Base-by-base conservation (phyloP, 92 coral and sea anemone species). In the Porites cylindrica region DNA sequence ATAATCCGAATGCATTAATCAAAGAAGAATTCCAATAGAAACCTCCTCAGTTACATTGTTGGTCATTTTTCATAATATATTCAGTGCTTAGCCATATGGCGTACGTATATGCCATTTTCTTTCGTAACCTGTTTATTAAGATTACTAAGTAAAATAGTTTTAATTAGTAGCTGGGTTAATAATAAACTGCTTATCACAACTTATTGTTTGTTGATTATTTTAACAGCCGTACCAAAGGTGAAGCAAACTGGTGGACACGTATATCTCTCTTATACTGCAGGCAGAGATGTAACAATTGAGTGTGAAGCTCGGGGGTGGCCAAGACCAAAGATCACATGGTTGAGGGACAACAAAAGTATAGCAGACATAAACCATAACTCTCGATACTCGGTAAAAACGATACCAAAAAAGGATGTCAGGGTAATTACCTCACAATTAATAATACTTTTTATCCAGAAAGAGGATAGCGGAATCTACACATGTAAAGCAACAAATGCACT, bases 221-320 rank as follows among this genome's bases (percentile, higher is more conserved):
- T n/a, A 38, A 79, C 79, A 83, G 87, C 21, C 17, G 73, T 47
- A 51, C 87, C 87, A 72, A 20, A 12, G 6, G 79, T 29, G 13
- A 7, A 6, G 3, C 6, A 51, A 1, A 3, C 14, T 47, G 78
- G 78, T 58, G 75, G 67, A 8, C 8, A 1, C 0, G 23, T 14
- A 10, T 0, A 10, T 10, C 0, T 12, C 16, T 17, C 47, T 0
- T 38, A 56, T 10, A 56, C 14, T 8, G 61, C 4, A 1, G 14
- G 4, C 16, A 14, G 4, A 10, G 17, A 11, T 56, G 61, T 24
- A 6, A 32, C 4, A 4, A 63, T 91, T 13, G 12, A 9, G n/a
- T 91, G 94, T 65, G 1, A 14, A 70, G 91, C 82, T 24, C 52
- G 53, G 14, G 94, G 94, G 26, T 91, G 88, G 82, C 90, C 90